phyloP scores from a whole-genome alignment of 2,113 vertebrate species.

The Pycnonotus jocosus region DNA sequence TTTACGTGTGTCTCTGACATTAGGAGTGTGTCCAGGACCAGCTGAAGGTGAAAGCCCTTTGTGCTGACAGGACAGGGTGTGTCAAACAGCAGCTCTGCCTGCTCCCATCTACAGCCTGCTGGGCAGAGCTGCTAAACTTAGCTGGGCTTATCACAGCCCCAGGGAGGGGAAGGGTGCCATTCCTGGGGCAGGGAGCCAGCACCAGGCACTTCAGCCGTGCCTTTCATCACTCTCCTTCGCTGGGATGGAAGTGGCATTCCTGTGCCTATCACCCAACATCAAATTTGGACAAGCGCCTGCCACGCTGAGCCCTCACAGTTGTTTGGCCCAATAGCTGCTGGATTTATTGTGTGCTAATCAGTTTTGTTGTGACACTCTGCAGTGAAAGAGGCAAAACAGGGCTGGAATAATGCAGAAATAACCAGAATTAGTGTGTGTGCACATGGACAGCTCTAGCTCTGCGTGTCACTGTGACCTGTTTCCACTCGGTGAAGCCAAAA shows the following conservation, averaged over 20 bases:
- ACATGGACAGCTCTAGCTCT: neutral
- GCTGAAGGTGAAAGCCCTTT: neutral
- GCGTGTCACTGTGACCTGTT: neutral
- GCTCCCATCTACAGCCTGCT: constrained; percentile 6
- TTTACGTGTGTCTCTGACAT: neutral
- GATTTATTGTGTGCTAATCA: neutral
- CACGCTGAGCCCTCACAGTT: neutral
- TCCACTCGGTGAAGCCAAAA: neutral
- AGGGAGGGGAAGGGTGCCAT: constrained; percentile 57
- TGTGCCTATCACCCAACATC: neutral
- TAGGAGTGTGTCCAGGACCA: neutral
- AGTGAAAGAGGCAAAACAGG: neutral
- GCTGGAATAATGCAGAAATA: neutral
- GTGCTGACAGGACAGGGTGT: constrained; percentile 63
- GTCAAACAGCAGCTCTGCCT: constrained; percentile 40
- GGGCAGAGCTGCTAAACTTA: constrained; percentile 34
- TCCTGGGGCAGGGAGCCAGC: constrained; percentile 54
- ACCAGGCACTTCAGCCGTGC: constrained; percentile 15
- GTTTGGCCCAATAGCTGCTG: neutral
- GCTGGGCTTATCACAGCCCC: constrained; percentile 48
- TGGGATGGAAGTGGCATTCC: neutral
- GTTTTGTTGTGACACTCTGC: neutral
- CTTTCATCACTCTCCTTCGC: constrained; percentile 30
- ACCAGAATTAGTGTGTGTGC: neutral
- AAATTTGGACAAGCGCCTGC: neutral